These are phyloP conservation scores for Chelidonichthys spinosus DNA, from an alignment of 2,797 vertebrate genomes.

Conservation along the genomic window DNA sequence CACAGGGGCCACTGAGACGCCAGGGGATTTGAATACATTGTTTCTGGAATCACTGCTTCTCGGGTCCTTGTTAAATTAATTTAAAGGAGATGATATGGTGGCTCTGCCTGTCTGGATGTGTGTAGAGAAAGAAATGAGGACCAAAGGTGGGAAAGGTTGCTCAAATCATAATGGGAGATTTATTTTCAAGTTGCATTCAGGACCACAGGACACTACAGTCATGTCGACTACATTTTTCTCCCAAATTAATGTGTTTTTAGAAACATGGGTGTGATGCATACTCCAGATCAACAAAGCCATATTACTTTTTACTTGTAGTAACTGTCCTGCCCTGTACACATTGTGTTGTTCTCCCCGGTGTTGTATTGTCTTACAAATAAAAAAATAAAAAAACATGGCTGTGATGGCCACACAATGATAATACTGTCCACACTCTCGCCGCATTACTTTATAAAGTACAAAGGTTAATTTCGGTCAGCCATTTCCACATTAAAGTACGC, in stretches of 20 bases:
- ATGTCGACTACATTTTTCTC: not conserved
- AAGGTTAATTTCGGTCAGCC: too few species aligned
- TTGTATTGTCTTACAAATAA: too few species aligned
- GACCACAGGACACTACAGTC: not conserved
- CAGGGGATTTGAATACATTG: constrained; percentile 53
- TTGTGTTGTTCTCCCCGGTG: too few species aligned
- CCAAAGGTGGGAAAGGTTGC: not conserved
- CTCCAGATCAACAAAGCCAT: too few species aligned
- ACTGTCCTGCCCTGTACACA: too few species aligned
- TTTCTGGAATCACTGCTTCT: constrained; percentile 42
- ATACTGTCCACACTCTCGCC: too few species aligned
- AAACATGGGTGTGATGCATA: too few species aligned
- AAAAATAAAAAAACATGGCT: too few species aligned
- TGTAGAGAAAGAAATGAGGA: not conserved
- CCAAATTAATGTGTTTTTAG: not conserved
- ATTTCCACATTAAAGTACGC: too few species aligned
- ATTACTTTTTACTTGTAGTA: too few species aligned
- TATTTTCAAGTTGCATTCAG: not conserved
- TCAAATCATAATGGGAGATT: constrained; percentile 5
- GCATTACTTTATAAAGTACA: too few species aligned
- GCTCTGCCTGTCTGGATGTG: constrained; percentile 18
- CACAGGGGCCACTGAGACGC: constrained; percentile 17
- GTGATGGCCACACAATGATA: too few species aligned
- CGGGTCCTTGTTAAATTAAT: constrained; percentile 44
- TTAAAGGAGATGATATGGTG: constrained; percentile 25